Percentiles rank a stretch among this genome's conserved stretches.
Conservation (phyloP, 2,113 vertebrate species). For the Paramormyrops kingsleyae region DNA sequence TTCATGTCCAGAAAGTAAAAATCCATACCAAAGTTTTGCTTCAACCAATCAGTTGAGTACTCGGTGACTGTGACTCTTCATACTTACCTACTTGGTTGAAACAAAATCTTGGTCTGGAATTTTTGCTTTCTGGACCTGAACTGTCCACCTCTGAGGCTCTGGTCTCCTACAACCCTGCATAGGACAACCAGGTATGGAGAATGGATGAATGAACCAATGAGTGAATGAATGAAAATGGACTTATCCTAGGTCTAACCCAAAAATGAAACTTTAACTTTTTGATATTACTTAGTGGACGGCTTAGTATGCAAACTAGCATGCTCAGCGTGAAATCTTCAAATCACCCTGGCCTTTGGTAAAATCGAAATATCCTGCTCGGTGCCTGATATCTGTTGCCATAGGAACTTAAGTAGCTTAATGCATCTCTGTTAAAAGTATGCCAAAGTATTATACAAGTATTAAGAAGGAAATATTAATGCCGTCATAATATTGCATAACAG, state of each 20-base stretch:
- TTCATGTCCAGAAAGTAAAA: not conserved
- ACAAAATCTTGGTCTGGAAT: not conserved
- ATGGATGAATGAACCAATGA: not conserved
- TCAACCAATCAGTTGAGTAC: not conserved
- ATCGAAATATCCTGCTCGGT: not conserved
- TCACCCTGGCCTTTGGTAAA: not conserved
- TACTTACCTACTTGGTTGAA: not conserved
- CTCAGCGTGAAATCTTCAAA: not conserved
- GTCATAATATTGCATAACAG: not conserved
- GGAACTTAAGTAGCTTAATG: not conserved
- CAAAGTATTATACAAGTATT: not conserved
- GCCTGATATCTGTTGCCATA: conserved; percentile 2
- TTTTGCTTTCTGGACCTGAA: not conserved
- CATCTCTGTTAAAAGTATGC: not conserved
- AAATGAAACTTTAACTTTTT: not conserved
- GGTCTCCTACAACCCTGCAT: not conserved
- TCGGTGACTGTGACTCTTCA: not conserved
- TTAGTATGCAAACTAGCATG: not conserved
- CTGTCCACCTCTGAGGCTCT: not conserved
- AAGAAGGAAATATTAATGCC: not conserved
- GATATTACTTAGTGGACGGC: not conserved
- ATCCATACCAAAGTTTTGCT: not conserved
- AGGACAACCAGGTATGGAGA: not conserved
- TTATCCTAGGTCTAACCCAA: not conserved
- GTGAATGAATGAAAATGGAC: not conserved